Conservation (phyloP, 2,113 vertebrate species). For the Silurus meridionalis region DNA sequence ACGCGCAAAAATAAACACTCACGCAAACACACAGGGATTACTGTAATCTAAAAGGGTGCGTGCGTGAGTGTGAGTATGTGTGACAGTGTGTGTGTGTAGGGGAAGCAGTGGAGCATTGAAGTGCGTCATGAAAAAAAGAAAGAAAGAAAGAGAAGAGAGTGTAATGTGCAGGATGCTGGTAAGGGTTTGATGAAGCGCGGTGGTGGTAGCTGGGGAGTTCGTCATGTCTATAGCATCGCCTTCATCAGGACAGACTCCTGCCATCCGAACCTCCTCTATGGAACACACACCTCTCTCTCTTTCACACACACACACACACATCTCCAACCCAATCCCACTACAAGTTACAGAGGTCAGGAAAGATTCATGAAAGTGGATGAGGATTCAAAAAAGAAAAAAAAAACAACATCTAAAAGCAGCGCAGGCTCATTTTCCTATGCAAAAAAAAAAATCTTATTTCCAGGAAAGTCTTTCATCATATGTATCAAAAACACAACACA, state of each 20-base stretch:
- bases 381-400: slow-evolving; percentile 26
- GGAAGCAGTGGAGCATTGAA: slow-evolving; percentile 20
- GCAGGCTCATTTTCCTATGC: slow-evolving; percentile 43
- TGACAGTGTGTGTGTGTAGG: not conserved
- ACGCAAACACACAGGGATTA: slow-evolving; percentile 24
- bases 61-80: not conserved
- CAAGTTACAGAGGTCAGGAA: slow-evolving; percentile 23
- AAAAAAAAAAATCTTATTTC: slow-evolving; percentile 43
- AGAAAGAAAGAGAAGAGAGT: not conserved
- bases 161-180: slow-evolving; percentile 38
- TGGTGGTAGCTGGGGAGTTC: slow-evolving; percentile 45
- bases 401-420: slow-evolving; percentile 30
- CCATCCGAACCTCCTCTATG: slow-evolving; percentile 24
- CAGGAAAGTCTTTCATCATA: slow-evolving; percentile 37
- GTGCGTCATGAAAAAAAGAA: slow-evolving; percentile 3
- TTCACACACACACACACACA: not conserved
- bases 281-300: not conserved
- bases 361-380: slow-evolving; percentile 32
- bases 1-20: slow-evolving; percentile 10
- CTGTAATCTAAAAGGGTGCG: slow-evolving; percentile 32
- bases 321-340: slow-evolving; percentile 14
- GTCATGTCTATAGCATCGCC: slow-evolving; percentile 56
- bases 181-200: slow-evolving; percentile 35
- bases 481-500: not conserved
- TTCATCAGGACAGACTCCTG: slow-evolving; percentile 52